Percentiles rank a stretch among this genome's conserved stretches.
Evolutionary conservation across 2,797 vertebrate species (phyloP).

Genomic region (Crypturellus tataupa): DNA sequence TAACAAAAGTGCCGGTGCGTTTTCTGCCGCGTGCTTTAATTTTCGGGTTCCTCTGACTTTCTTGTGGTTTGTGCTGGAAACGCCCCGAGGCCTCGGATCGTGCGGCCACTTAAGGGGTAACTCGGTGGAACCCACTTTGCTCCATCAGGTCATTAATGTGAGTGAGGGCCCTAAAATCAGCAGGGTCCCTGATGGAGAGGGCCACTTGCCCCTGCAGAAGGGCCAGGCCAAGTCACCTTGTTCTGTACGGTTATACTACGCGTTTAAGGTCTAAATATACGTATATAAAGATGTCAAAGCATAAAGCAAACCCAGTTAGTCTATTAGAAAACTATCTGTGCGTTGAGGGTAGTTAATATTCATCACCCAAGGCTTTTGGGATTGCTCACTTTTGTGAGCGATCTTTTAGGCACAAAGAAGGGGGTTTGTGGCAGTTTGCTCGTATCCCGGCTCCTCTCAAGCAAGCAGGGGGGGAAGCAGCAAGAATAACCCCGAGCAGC

Average conservation of each 20-base stretch:
- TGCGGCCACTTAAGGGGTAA: constrained; percentile 21
- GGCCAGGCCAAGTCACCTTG: not conserved
- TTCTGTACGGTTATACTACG: fast-evolving
- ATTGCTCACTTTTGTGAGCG: constrained; percentile 42
- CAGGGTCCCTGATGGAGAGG: constrained; percentile 13
- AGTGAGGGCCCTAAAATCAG: constrained; percentile 41
- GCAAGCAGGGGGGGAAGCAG: not conserved
- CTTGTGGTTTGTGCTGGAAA: not conserved
- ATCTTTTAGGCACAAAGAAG: constrained; percentile 35
- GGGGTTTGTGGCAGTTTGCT: not conserved
- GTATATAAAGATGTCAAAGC: not conserved
- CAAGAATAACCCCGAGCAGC: not conserved
- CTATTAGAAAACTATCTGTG: not conserved
- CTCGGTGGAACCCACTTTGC: constrained; percentile 45
- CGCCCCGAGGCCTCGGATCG: not conserved
- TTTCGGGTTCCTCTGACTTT: not conserved
- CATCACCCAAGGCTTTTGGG: constrained; percentile 41
- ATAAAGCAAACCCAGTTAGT: not conserved
- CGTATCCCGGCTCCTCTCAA: not conserved
- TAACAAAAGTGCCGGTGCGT: constrained; percentile 5
- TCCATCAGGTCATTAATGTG: constrained; percentile 41
- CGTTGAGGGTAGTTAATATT: constrained; percentile 45
- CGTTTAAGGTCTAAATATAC: fast-evolving
- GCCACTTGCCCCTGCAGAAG: not conserved
- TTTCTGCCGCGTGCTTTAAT: constrained; percentile 53